Evolutionary conservation across 2,888 invertebrate genomes (phyloP), one percentile per base, ranked within the genome.

Genomic region (Acrobeloides nanus): DNA sequence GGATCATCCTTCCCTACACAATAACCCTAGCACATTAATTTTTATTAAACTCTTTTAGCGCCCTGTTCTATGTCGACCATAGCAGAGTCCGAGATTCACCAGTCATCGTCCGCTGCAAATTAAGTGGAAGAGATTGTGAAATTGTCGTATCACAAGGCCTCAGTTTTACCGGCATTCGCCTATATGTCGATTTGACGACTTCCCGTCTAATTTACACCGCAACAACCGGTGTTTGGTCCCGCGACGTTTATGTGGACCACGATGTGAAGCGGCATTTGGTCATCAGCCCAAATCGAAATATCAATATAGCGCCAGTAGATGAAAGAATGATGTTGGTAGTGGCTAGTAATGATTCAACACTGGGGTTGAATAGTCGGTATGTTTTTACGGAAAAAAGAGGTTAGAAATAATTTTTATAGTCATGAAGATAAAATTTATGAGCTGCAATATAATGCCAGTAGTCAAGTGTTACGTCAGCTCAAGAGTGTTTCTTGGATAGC

Each of bases 41-140:
- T 18, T 23, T 34, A 20, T 40, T 26, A 15, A 15, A 44, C 2
- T 52, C 23, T 25, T 51, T 33, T 35, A 55, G 53, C 32, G 48
- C 48, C 6, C 33, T 56, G 5, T 59, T 57, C 42, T 56, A 56
- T 40, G 45, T 42, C 15, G 56, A 56, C 29, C 38, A 50, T 17
- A 58, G 37, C 26, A 48, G 46, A 6, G 34, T 33, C 31, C 38
- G 42, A n/a, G 59, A 56, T 5, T 15, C 40, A 15, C 57, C 56
- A 1, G 33, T 45, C 17, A 54, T 56, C 31, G 48, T 59, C 25
- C 42, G 51, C 12, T 56, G 56, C 40, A 29, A 25, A 10, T 17
- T 56, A 21, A 32, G 53, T 27, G 56, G 56, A 4, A 47, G 48
- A 20, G 24, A 55, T 4, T 56, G 56, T 38, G 24, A 38, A n/a